Conservation (phyloP, 1,140 invertebrate genomes). For the Bombus confusus region DNA sequence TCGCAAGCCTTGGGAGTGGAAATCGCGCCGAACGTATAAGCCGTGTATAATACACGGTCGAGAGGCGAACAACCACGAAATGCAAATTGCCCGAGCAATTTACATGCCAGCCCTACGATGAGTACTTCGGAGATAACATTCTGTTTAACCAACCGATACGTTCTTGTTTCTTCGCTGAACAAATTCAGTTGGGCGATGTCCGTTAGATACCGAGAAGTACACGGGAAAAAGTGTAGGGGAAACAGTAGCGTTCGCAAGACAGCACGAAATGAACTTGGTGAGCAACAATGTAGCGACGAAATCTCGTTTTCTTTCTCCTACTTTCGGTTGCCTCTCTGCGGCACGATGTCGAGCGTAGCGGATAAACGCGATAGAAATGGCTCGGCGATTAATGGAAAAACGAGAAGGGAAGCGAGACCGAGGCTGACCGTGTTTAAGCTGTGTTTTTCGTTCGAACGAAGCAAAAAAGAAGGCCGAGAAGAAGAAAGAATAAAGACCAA, state of each 20-base stretch:
- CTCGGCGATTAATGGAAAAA: neutral
- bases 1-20: neutral
- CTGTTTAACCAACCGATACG: constrained; percentile 1
- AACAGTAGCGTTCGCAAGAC: neutral
- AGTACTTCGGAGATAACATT: neutral
- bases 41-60: neutral
- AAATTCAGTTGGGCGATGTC: neutral
- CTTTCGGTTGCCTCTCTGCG: neutral
- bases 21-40: neutral
- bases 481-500: neutral
- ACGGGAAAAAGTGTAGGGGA: neutral
- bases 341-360: neutral
- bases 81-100: neutral
- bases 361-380: neutral
- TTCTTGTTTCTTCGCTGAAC: neutral
- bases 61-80: neutral
- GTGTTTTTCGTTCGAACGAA: neutral
- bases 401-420: neutral
- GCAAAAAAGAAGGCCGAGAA: neutral
- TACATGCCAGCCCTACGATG: neutral
- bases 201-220: neutral
- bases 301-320: neutral
- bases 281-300: neutral
- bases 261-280: neutral
- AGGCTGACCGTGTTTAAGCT: neutral